Conservation (phyloP, 2,113 vertebrate genomes). For the Prochilodus magdalenae region DNA sequence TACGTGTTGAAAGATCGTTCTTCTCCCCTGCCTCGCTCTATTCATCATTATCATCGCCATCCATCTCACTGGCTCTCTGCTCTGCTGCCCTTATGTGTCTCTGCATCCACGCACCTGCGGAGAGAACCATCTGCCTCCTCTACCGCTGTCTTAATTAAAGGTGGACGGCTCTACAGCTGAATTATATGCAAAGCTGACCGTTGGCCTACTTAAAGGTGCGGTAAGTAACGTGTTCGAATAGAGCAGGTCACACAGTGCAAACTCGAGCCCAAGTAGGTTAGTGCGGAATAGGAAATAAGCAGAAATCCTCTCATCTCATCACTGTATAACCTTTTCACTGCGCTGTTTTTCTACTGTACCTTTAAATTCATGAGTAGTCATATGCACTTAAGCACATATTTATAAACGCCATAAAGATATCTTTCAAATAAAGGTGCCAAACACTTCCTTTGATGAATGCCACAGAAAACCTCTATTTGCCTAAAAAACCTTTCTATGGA, state of each 20-base stretch:
- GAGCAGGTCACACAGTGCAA: neutral
- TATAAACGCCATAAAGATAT: too few species aligned
- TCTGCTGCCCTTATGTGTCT: slow-evolving; percentile 36
- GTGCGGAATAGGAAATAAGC: neutral
- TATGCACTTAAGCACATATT: neutral
- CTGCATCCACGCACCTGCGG: slow-evolving; percentile 33
- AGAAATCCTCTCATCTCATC: neutral
- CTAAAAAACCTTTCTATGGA: too few species aligned
- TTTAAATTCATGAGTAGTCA: neutral
- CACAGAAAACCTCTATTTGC: too few species aligned
- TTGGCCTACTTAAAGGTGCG: slow-evolving; percentile 17
- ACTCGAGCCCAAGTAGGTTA: too few species aligned
- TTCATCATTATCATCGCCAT: slow-evolving; percentile 36
- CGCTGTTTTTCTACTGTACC: neutral
- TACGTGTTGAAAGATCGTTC: slow-evolving; percentile 7
- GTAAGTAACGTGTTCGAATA: neutral
- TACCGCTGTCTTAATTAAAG: slow-evolving; percentile 39
- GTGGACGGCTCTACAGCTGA: neutral
- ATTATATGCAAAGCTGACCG: neutral
- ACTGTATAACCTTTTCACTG: neutral
- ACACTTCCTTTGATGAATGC: too few species aligned
- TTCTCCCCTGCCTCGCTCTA: slow-evolving; percentile 20
- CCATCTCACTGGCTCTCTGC: slow-evolving; percentile 25
- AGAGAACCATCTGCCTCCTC: slow-evolving; percentile 54
- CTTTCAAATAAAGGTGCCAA: too few species aligned